phyloP scores from a whole-genome alignment of 2,113 vertebrate species.

The Sialia sialis region DNA sequence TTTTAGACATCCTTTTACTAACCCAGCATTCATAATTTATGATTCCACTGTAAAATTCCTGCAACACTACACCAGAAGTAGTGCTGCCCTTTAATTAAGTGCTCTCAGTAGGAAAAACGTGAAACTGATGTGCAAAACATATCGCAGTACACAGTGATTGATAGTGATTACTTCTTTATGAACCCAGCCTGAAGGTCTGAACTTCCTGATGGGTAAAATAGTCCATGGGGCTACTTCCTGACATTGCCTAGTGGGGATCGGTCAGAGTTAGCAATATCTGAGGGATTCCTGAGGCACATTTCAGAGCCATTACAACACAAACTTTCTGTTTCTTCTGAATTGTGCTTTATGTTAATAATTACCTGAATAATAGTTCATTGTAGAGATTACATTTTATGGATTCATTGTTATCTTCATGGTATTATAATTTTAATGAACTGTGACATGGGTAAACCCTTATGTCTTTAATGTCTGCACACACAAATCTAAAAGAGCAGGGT shows the following conservation, averaged over 20 bases:
- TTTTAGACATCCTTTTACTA: constrained; percentile 81
- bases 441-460: background rate
- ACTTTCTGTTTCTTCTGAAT: background rate
- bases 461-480: background rate
- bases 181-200: constrained; percentile 86
- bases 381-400: background rate
- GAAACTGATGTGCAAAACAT: constrained; percentile 76
- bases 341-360: background rate
- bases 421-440: background rate
- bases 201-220: constrained; percentile 82
- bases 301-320: constrained; percentile 4
- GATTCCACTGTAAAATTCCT: constrained; percentile 78
- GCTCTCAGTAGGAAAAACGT: constrained; percentile 75
- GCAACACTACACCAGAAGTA: constrained; percentile 80
- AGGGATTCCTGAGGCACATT: constrained; percentile 68
- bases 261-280: constrained; percentile 73
- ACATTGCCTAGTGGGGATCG: constrained; percentile 75
- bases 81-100: constrained; percentile 79
- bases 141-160: constrained; percentile 76
- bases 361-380: background rate
- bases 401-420: background rate
- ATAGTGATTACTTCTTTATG: constrained; percentile 87
- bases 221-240: constrained; percentile 84
- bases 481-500: background rate
- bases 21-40: constrained; percentile 80